These are phyloP conservation scores for Sebastolobus alascanus DNA, from an alignment of 2,797 vertebrate species.

Conservation along the genomic window DNA sequence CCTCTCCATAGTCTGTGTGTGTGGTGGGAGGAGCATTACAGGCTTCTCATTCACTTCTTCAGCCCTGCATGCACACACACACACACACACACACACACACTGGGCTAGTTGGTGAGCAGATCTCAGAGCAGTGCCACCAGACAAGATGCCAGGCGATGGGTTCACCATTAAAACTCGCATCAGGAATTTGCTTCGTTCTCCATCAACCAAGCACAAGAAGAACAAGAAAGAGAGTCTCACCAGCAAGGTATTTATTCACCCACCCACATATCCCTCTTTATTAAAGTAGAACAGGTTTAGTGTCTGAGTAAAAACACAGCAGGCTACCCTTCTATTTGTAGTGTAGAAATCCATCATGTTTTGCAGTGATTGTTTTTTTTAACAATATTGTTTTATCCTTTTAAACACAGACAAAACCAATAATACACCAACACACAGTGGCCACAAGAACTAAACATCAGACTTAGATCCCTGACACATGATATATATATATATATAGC, in stretches of 20 bases:
- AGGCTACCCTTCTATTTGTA: neutral
- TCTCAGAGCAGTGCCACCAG: neutral
- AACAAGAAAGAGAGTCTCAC: conserved; percentile 56
- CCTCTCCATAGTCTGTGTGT: conserved; percentile 2
- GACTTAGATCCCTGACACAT: no score
- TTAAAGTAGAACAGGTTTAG: neutral
- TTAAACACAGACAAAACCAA: no score
- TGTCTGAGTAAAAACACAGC: neutral
- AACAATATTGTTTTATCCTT: no score
- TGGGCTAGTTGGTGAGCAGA: neutral
- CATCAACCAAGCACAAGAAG: conserved; percentile 66
- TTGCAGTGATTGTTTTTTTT: neutral
- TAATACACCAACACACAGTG: no score
- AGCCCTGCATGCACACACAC: neutral
- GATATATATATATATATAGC: no score
- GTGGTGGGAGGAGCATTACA: conserved; percentile 23
- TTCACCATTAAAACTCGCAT: conserved; percentile 79
- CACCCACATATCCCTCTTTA: fast-evolving
- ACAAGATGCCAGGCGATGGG: conserved; percentile 73
- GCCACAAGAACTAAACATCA: no score
- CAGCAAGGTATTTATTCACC: conserved; percentile 63
- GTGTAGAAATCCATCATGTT: neutral
- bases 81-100: neutral
- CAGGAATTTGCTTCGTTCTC: conserved; percentile 80
- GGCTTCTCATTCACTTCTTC: neutral